phyloP scores from a whole-genome alignment of 2,113 vertebrate genomes.

The Tetrao urogallus region DNA sequence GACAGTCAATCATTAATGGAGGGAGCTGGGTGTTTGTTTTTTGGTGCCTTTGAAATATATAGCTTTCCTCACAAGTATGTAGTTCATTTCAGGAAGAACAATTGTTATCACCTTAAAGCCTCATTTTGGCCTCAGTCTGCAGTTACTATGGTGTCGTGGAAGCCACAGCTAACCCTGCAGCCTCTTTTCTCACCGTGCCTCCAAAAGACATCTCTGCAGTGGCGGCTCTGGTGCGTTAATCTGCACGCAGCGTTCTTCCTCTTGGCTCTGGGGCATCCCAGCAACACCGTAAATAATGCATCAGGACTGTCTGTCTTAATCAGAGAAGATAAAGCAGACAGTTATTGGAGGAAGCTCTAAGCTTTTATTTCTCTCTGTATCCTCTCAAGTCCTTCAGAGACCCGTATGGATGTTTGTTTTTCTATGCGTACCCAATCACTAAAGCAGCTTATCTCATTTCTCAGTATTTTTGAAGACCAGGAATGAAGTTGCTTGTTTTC shows the following conservation, averaged over 20 bases:
- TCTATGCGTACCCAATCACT: fast-evolving
- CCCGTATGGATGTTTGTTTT: neutral
- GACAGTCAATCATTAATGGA: neutral
- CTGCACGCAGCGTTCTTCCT: neutral
- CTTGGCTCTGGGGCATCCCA: slow-evolving; percentile 8
- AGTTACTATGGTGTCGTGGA: neutral
- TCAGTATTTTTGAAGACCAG: neutral
- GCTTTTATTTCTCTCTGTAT: neutral
- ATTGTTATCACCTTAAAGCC: neutral
- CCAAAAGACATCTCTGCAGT: neutral
- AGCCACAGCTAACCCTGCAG: fast-evolving
- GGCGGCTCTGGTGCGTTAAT: neutral
- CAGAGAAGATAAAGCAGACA: neutral
- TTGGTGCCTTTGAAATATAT: neutral
- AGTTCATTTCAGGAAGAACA: neutral
- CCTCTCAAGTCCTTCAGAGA: neutral
- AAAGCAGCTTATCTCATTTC: neutral
- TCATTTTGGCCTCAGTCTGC: neutral
- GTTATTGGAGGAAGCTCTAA: neutral
- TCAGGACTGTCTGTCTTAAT: neutral
- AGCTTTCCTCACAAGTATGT: fast-evolving
- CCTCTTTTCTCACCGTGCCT: neutral
- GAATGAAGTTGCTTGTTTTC: neutral
- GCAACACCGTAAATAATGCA: neutral
- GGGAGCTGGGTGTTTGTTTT: neutral